These are phyloP conservation scores for Passer domesticus DNA, from an alignment of 2,113 vertebrate genomes.

Conservation along the genomic window DNA sequence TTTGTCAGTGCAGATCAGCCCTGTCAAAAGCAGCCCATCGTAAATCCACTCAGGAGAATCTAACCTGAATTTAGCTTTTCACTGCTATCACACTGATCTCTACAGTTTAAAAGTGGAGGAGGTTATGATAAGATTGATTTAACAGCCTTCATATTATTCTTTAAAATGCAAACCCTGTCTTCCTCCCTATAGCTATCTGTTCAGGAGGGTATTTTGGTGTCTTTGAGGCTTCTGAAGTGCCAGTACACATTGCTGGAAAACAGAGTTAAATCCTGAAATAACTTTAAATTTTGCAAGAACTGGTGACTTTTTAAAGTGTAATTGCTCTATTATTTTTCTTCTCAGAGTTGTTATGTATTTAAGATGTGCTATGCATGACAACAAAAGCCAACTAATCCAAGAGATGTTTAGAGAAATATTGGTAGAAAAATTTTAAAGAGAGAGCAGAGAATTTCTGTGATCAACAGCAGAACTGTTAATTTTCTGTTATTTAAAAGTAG, in stretches of 20 bases:
- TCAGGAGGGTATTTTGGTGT: not conserved
- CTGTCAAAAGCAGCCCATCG: not conserved
- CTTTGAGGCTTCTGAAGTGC: not conserved
- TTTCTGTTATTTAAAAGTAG: not conserved
- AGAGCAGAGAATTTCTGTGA: not conserved
- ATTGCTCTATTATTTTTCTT: not conserved
- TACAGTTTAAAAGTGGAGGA: not conserved
- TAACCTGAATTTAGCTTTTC: not conserved
- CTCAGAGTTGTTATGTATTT: not conserved
- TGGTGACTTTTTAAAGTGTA: not conserved
- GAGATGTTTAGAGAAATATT: not conserved
- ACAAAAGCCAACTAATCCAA: conserved; percentile 11
- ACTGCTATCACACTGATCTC: not conserved
- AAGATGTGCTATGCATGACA: not conserved
- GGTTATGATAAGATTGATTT: not conserved
- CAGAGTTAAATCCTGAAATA: not conserved
- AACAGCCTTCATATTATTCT: not conserved
- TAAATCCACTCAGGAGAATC: not conserved
- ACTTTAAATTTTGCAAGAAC: not conserved
- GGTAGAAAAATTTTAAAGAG: not conserved
- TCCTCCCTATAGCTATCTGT: not conserved
- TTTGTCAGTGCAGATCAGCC: conserved; percentile 30
- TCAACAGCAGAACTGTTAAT: not conserved
- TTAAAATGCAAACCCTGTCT: not conserved
- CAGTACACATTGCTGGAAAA: not conserved